phyloP scores from a whole-genome alignment of 2,113 vertebrate genomes.

The Alethe castanea region DNA sequence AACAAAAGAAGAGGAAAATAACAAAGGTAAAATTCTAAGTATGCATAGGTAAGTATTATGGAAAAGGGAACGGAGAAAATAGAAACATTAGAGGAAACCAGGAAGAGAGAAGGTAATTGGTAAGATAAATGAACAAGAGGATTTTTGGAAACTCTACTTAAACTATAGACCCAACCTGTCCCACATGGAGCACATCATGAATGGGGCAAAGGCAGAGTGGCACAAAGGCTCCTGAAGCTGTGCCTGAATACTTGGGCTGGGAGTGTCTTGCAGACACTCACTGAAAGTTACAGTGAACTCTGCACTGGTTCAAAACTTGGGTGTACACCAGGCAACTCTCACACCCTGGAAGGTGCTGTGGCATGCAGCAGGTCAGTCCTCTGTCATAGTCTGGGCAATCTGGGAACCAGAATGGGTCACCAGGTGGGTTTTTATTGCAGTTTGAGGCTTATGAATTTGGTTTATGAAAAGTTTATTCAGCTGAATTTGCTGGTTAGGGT shows the following conservation, averaged over 20 bases:
- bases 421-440: not conserved
- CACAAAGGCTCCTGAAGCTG: not conserved
- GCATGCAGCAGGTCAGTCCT: not conserved
- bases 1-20: not conserved
- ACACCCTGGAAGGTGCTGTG: not conserved
- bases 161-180: not conserved
- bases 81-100: not conserved
- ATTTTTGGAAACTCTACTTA: not conserved
- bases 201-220: not conserved
- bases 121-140: not conserved
- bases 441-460: not conserved
- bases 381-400: not conserved
- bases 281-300: not conserved
- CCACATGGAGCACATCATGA: not conserved
- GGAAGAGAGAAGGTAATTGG: not conserved
- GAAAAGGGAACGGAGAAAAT: not conserved
- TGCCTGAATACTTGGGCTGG: not conserved
- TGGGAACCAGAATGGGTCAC: not conserved
- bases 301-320: not conserved
- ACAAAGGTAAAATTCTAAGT: not conserved
- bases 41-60: not conserved
- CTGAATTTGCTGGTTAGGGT: not conserved
- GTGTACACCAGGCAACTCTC: not conserved
- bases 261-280: not conserved
- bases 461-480: not conserved